These are phyloP conservation scores for Tenthredo distinguenda DNA, from an alignment of 2,888 invertebrate species.

Conservation along the genomic window DNA sequence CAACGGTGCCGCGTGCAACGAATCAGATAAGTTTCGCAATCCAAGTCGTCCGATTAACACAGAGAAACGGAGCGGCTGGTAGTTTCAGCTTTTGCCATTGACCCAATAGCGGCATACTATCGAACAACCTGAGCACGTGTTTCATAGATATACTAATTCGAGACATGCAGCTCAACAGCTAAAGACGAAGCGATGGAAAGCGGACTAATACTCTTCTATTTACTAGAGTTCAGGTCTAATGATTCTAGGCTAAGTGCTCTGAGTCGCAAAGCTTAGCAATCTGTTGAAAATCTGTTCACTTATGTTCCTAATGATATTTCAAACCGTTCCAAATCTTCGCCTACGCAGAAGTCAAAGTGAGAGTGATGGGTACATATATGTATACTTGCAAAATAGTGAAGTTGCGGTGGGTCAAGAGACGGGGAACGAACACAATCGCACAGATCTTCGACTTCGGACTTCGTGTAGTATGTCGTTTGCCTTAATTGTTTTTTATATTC, in stretches of 20 bases:
- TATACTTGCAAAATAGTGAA: not conserved
- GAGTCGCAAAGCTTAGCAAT: not conserved
- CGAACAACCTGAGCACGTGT: conserved; percentile 5
- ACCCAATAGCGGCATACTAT: conserved; percentile 3
- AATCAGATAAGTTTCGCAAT: not conserved
- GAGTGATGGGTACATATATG: not conserved
- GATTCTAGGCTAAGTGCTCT: not conserved
- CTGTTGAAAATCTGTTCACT: not conserved
- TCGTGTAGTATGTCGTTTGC: not conserved
- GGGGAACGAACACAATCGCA: not conserved
- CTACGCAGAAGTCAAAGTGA: not conserved
- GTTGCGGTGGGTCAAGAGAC: not conserved
- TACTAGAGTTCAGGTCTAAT: not conserved
- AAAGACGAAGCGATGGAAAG: not conserved
- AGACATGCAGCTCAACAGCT: not conserved
- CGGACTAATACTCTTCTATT: not conserved
- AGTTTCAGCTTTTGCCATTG: conserved; percentile 19
- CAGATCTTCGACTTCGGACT: not conserved
- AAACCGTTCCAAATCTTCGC: not conserved
- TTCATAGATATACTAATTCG: not conserved
- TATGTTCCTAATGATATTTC: not conserved
- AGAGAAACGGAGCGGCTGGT: not conserved
- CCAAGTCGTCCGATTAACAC: not conserved
- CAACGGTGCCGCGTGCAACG: not conserved
- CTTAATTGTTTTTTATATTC: not conserved